Percentiles rank a stretch among this genome's conserved stretches.
Conservation (phyloP, 2,113 vertebrate genomes). For the Phyllostomus discolor region DNA sequence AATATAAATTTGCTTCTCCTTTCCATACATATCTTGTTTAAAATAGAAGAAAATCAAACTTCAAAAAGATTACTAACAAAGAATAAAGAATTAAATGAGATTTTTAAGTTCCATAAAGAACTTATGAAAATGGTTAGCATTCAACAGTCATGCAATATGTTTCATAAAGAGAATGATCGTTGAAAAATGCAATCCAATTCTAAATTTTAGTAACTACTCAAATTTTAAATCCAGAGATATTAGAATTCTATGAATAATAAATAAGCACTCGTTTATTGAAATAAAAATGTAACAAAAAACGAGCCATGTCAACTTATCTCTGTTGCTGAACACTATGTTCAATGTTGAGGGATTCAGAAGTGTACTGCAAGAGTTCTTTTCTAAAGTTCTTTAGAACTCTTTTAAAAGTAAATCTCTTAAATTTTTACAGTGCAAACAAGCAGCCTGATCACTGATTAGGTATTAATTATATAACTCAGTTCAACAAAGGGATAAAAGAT, state of each 20-base stretch:
- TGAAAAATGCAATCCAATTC: constrained; percentile 40
- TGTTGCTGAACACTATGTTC: neutral
- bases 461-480: neutral
- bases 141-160: neutral
- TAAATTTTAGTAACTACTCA: constrained; percentile 6
- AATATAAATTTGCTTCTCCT: constrained; percentile 28
- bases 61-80: neutral
- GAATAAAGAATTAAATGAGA: neutral
- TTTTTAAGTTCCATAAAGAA: neutral
- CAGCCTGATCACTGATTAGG: neutral
- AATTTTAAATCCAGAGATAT: neutral
- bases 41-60: neutral
- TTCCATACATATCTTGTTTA: neutral
- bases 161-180: constrained; percentile 21
- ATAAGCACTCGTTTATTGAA: constrained; percentile 11
- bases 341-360: neutral
- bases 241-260: constrained; percentile 29
- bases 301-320: neutral
- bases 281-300: constrained; percentile 18
- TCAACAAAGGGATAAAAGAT: neutral
- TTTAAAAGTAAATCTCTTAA: neutral
- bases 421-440: neutral
- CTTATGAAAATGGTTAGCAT: neutral
- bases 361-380: neutral
- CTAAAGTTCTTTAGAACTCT: neutral